Percentiles rank a stretch among this genome's conserved stretches.
Conservation (phyloP, 2,797 vertebrate species). For the Tachyglossus aculeatus region DNA sequence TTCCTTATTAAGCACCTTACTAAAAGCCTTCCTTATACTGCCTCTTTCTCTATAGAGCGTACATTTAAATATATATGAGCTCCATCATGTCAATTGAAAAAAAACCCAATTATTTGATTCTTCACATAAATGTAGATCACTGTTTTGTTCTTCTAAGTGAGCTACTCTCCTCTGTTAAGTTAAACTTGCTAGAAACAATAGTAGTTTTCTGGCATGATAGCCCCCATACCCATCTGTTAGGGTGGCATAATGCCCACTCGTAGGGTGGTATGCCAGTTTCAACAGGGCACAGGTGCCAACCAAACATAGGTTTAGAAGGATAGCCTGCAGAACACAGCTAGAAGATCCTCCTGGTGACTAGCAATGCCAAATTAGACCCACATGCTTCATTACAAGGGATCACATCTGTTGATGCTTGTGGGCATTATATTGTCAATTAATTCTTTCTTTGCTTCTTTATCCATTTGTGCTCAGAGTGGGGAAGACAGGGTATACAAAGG, state of each 20-base stretch:
- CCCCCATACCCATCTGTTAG: conserved; percentile 72
- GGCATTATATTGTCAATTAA: conserved; percentile 75
- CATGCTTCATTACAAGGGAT: conserved; percentile 77
- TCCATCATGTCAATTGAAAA: no score
- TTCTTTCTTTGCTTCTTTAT: conserved; percentile 68
- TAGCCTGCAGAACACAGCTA: conserved; percentile 65
- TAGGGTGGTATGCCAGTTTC: conserved; percentile 76
- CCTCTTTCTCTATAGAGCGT: background rate
- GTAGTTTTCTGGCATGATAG: conserved; percentile 66
- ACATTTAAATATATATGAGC: background rate
- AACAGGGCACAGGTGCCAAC: conserved; percentile 79
- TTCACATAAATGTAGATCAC: conserved; percentile 15
- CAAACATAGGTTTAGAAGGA: conserved; percentile 77
- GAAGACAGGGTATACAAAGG: conserved; percentile 34
- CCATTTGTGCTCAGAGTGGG: conserved; percentile 62
- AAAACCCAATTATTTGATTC: no score
- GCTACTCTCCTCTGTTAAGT: conserved; percentile 58
- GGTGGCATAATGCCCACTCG: conserved; percentile 69
- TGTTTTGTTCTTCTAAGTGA: conserved; percentile 51
- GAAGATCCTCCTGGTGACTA: conserved; percentile 73
- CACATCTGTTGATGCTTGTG: conserved; percentile 80
- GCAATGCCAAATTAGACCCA: conserved; percentile 78
- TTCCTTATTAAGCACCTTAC: no score
- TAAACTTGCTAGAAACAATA: conserved; percentile 63
- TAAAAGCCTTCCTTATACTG: no score